Percentiles rank a stretch among this genome's conserved stretches.
These are phyloP conservation scores for Loriculus beryllinus DNA, from an alignment of 2,797 vertebrate genomes.

Conservation along the genomic window DNA sequence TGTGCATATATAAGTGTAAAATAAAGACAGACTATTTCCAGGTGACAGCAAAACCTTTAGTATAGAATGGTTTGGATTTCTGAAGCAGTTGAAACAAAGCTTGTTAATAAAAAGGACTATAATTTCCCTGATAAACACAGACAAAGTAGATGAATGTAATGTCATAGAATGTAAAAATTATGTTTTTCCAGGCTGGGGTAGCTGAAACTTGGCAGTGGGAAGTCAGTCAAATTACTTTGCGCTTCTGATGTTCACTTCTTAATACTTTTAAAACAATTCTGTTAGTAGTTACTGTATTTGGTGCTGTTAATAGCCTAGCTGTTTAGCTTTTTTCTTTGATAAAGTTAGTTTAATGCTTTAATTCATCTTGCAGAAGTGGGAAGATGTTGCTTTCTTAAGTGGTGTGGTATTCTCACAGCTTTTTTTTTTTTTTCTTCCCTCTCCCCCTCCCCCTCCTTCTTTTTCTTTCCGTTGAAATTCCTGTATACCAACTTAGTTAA, in stretches of 20 bases:
- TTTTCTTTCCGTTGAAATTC: not conserved
- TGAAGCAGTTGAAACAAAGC: not conserved
- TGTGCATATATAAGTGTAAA: not conserved
- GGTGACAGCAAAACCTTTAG: not conserved
- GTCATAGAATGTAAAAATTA: not conserved
- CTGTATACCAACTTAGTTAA: not conserved
- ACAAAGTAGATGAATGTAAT: not conserved
- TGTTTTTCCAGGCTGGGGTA: not conserved
- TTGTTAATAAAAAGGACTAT: not conserved
- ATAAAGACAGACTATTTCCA: not conserved
- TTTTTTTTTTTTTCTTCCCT: not conserved
- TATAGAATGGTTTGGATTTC: not conserved
- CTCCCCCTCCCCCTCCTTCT: accelerated
- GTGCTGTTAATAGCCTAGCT: not conserved
- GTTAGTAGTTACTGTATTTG: not conserved
- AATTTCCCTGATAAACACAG: not conserved
- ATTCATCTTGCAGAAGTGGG: not conserved
- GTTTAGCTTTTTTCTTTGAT: not conserved
- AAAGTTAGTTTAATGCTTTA: not conserved
- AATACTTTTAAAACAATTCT: not conserved
- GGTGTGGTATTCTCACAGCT: not conserved
- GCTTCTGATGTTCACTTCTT: not conserved
- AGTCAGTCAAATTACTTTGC: not conserved
- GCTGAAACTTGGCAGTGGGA: not conserved
- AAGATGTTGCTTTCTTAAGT: not conserved